Base-by-base conservation (phyloP, 2,113 vertebrate genomes). In the Sisor rabdophorus region DNA sequence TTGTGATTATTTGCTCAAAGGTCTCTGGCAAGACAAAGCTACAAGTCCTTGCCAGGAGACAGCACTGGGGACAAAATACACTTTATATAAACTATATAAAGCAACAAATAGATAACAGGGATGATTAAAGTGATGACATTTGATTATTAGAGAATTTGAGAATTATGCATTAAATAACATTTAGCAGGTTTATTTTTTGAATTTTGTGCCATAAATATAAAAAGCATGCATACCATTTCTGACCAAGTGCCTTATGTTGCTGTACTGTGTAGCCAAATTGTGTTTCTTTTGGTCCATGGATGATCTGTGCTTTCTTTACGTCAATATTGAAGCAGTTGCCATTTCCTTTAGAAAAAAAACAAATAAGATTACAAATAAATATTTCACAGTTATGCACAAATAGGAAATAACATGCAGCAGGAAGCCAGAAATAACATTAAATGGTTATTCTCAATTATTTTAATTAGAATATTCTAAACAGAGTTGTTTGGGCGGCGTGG, bases 181-280 rank as follows among this genome's bases (percentile, higher is more conserved):
- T 9, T 44, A 11, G 1, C n/a, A n/a, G n/a, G n/a, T n/a, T n/a
- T n/a, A n/a, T n/a, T n/a, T n/a, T n/a, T n/a, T n/a, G n/a, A n/a
- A 70, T 53, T 5, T 30, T 1, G 20, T 70, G 26, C 26, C 12
- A 32, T 53, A 54, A 54, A 30, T 54, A 70, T 32, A 54, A 52
- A 70, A n/a, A 1, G 16, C 44, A 16, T 1, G 13, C 91, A 92
- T 83, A 98, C 96, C 96, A 98, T 85, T 95, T 95, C 71, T 88
- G 92, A 5, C 93, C 95, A 3, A 82, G 85, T 0, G 93, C 94
- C 70, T 95, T 89, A 0, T 98, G 95, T 83, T 98, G 96, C 80
- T 95, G 95, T 53, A 98, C 94, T 0, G 94, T 98, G 88, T 98
- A 98, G 8, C 96, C 96, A 52, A 98, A 98, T 79, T 95, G 96